phyloP scores from a whole-genome alignment of 2,113 vertebrate genomes.

The Pygoscelis antarcticus region DNA sequence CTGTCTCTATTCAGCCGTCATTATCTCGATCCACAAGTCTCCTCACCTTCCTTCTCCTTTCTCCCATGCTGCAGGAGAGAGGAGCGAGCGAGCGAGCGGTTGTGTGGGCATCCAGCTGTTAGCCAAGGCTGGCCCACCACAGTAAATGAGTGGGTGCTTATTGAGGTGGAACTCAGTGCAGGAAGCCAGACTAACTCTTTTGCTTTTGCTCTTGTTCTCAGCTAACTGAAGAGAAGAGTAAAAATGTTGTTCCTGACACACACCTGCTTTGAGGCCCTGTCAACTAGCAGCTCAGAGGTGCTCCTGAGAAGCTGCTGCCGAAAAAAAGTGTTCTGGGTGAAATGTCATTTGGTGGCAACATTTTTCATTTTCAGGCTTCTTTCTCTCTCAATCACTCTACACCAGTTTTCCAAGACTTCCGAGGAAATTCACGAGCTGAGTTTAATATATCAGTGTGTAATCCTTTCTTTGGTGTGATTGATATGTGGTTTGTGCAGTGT shows the following conservation, averaged over 20 bases:
- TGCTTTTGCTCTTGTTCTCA: background rate
- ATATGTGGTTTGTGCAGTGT: background rate
- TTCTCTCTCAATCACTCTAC: background rate
- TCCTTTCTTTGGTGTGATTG: background rate
- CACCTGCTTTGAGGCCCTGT: background rate
- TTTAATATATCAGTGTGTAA: background rate
- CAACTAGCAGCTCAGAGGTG: background rate
- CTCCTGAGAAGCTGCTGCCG: background rate
- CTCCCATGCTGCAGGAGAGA: background rate
- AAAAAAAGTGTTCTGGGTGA: background rate
- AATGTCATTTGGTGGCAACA: background rate
- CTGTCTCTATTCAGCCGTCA: background rate
- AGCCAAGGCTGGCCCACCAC: background rate
- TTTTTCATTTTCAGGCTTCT: background rate
- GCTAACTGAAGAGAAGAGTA: background rate
- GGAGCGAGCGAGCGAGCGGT: rapidly evolving
- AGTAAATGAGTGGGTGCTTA: background rate
- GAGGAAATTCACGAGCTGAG: background rate
- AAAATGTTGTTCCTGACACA: background rate
- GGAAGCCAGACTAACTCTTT: background rate
- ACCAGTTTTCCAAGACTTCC: background rate
- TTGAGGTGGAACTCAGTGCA: background rate
- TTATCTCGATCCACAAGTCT: background rate
- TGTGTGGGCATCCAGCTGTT: background rate
- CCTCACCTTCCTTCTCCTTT: background rate